Percentiles rank a stretch among this genome's conserved stretches.
These are phyloP conservation scores for Troilus luridus DNA, from an alignment of 2,888 invertebrate genomes.

Conservation along the genomic window DNA sequence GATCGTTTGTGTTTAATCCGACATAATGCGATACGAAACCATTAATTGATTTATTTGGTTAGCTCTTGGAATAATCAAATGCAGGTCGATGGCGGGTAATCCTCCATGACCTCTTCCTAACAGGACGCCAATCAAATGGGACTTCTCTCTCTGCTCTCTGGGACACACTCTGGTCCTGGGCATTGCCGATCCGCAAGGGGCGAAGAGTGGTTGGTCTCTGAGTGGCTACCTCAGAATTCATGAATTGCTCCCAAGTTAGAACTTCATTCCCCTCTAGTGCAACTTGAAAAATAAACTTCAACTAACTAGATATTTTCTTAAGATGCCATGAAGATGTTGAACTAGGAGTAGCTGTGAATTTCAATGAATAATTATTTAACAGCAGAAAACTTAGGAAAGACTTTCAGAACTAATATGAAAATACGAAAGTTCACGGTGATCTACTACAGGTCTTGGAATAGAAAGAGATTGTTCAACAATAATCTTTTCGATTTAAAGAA, in stretches of 20 bases:
- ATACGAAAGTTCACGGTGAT: too few relatives aligned
- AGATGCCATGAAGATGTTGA: background rate
- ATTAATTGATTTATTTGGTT: constrained; percentile 24
- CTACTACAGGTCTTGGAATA: too few relatives aligned
- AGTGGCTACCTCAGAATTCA: background rate
- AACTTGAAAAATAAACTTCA: background rate
- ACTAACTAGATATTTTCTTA: background rate
- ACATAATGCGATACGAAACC: background rate
- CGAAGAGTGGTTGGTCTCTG: too few relatives aligned
- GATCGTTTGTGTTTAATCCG: background rate
- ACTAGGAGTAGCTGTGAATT: too few relatives aligned
- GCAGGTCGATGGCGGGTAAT: background rate
- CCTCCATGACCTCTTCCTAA: constrained; percentile 22
- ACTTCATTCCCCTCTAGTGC: background rate
- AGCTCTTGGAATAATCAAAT: constrained; percentile 7
- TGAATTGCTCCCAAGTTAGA: background rate
- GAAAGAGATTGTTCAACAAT: too few relatives aligned
- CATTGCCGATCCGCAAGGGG: background rate
- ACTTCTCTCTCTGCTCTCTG: background rate
- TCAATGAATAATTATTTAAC: too few relatives aligned
- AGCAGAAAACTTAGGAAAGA: too few relatives aligned
- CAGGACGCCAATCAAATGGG: background rate
- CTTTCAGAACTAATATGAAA: too few relatives aligned
- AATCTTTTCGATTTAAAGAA: too few relatives aligned
- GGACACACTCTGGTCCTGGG: background rate